Base-by-base conservation (phyloP, 1,140 invertebrate genomes). In the Metopolophium dirhodum region DNA sequence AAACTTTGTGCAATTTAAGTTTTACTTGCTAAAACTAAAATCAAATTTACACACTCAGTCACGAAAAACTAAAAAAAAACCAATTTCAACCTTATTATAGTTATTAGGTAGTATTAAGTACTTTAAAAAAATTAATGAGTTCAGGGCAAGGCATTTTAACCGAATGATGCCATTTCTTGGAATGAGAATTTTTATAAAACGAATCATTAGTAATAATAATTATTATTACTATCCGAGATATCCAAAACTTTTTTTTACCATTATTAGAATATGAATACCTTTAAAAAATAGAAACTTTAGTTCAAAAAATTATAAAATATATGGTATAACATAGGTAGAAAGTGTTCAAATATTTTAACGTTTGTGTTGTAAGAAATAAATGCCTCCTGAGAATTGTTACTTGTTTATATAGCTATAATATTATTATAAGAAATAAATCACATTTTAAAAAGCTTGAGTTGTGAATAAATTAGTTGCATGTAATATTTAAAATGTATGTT, bases 1-100 rank as follows among this genome's bases (percentile, higher is more conserved):
- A 47, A 88, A 88, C 86, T 88, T 88, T 88, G 47, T 23, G 7
- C 35, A 47, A 47, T 47, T 87, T 45, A 87, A 87, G 45, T 87
- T 87, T 87, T 49, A n/a, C 47, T 88, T 22, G n/a, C 18, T n/a
- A 30, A 49, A n/a, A 35, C 30, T 47, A n/a, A 49, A 88, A 88
- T 49, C 22, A 35, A 88, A 35, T 88, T 49, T 88, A 49, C 7
- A n/a, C 86, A 26, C 18, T 88, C 20, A 41, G 23, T 87, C 47
- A 49, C 86, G 47, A 49, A 88, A 49, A 35, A 14, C 47, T 26
- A 20, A 49, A 49, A 49, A 87, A 88, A 49, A 7, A n/a, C 18
- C 47, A 47, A 83, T 83, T 7, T 23, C 35, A 30, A 47, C 85
- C 85, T 77, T 77, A 30, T 47, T 45, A 26, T 85, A 85, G 23